These are phyloP conservation scores for Dryobotodes eremita DNA, from an alignment of 2,888 invertebrate species.

Conservation along the genomic window DNA sequence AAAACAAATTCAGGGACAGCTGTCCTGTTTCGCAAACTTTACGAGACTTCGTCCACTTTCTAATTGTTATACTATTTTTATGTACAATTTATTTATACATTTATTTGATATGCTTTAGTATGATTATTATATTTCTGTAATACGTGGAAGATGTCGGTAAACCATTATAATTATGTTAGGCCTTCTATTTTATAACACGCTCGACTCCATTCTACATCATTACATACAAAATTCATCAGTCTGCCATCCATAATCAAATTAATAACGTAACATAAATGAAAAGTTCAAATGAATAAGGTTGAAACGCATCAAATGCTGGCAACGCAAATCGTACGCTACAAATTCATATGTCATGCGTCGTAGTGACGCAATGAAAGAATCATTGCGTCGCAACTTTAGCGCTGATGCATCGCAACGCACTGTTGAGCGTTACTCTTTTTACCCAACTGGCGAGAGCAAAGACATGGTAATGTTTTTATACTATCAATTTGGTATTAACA, in stretches of 20 bases:
- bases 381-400: neutral
- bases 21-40: conserved; percentile 45
- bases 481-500: neutral
- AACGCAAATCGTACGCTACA: neutral
- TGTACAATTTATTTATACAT: conserved; percentile 71
- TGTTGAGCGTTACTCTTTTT: neutral
- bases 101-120: conserved; percentile 85
- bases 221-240: conserved; percentile 56
- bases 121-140: conserved; percentile 71
- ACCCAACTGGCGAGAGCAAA: neutral
- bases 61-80: conserved; percentile 57
- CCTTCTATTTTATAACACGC: conserved; percentile 27
- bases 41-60: conserved; percentile 42
- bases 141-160: conserved; percentile 58
- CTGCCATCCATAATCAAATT: conserved; percentile 38
- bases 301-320: neutral
- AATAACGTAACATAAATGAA: neutral
- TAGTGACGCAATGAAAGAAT: neutral
- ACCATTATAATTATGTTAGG: conserved; percentile 51
- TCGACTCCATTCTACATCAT: conserved; percentile 26
- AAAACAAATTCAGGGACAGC: conserved; percentile 47
- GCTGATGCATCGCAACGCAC: neutral
- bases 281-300: neutral
- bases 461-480: neutral
- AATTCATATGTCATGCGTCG: neutral